These are phyloP conservation scores for Adelges cooleyi DNA, from an alignment of 1,140 invertebrate species.

Conservation along the genomic window DNA sequence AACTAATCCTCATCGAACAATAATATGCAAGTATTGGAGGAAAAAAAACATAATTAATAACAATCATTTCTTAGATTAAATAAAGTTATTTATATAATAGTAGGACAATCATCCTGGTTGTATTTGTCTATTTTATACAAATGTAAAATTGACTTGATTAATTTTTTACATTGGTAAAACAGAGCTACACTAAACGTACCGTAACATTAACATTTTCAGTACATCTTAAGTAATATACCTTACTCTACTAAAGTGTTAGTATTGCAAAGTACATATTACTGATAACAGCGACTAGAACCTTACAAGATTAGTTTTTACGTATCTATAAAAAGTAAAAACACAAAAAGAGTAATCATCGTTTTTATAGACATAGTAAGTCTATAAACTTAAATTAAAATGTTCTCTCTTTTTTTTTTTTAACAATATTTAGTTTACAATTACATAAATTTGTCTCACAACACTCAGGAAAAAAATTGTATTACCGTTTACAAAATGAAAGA, in stretches of 20 bases:
- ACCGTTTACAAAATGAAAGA: background rate
- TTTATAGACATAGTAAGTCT: background rate
- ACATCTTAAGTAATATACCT: background rate
- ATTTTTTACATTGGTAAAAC: background rate
- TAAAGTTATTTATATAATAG: background rate
- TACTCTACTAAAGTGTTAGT: background rate
- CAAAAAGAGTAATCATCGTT: background rate
- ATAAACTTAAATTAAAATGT: background rate
- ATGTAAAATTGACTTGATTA: background rate
- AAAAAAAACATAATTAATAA: background rate
- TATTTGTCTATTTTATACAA: background rate
- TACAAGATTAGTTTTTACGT: background rate
- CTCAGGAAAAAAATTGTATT: background rate
- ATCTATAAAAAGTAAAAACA: background rate
- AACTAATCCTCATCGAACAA: no score
- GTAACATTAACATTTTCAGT: background rate
- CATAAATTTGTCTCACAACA: conserved; percentile 5
- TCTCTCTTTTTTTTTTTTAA: background rate
- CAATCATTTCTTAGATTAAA: background rate
- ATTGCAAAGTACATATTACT: conserved; percentile 7
- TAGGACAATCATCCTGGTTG: no score
- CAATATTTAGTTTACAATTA: background rate
- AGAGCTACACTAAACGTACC: background rate
- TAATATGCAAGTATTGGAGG: no score
- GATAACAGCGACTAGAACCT: conserved; percentile 18